These are phyloP conservation scores for Heterochromis multidens DNA, from an alignment of 2,113 vertebrate species.

Conservation along the genomic window DNA sequence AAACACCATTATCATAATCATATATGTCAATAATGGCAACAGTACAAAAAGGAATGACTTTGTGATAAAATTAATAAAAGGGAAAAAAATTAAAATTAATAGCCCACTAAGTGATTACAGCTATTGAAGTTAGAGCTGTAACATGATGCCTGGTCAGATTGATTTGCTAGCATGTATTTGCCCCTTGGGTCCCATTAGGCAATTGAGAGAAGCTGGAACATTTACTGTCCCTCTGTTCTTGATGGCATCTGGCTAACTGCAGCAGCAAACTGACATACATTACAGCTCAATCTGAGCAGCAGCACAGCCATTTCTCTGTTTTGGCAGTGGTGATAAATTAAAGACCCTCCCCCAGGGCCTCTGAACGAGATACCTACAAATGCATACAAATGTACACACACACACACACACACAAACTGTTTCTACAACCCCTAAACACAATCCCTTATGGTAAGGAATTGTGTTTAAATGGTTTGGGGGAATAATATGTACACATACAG, in stretches of 20 bases:
- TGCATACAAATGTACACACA: not conserved
- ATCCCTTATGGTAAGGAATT: not conserved
- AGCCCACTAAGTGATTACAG: not conserved
- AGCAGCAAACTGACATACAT: not conserved
- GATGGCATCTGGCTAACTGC: not conserved
- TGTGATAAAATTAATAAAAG: not conserved
- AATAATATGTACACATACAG: not conserved
- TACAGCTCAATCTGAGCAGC: not conserved
- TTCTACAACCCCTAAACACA: not conserved
- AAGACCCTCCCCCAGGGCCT: slow-evolving; percentile 3
- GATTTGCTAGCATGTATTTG: not conserved
- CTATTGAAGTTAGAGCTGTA: not conserved
- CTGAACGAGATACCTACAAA: not conserved
- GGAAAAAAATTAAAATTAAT: not conserved
- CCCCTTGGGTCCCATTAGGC: not conserved
- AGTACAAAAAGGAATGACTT: not conserved
- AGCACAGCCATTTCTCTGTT: not conserved
- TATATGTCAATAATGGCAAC: not conserved
- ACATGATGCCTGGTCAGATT: not conserved
- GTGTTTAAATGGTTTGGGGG: slow-evolving; percentile 3
- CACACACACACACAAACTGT: not conserved
- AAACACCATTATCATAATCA: not conserved
- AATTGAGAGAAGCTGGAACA: not conserved
- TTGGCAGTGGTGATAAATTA: not conserved
- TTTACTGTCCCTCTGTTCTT: not conserved